Base-by-base conservation (phyloP, 2,113 vertebrate species). In the Leptobrachium leishanense region DNA sequence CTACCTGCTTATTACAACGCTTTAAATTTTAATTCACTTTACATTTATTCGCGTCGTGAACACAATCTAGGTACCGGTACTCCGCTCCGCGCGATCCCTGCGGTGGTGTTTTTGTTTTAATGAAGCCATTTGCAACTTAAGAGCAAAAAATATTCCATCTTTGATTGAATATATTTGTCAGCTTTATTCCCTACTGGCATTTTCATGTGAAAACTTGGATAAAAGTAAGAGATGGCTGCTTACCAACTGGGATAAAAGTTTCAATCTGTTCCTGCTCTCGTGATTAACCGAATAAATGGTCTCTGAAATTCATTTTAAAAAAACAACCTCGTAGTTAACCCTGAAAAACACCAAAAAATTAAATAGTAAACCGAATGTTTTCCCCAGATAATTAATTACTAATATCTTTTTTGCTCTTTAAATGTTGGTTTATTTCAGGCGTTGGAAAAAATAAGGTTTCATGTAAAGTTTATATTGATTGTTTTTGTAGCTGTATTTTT, bases 1-100 rank as follows among this genome's bases (percentile, higher is more conserved):
- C 95, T 98, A 98, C 97, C 97, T 99, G 97, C 94, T 92, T 95
- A 87, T 92, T 95, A 87, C 85, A 94, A 95, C 95, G 90, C 94
- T 95, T 99, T 98, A 98, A 98, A 97, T 92, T 98, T 98, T 97
- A 97, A 99, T 98, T 98, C 94, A 95, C 92, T 96, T 94, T 97
- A 96, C 96, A 98, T 99, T 98, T 98, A 96, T 95, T 89, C 76
- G 66, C 93, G 94, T 96, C 96, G 97, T 97, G 98, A 98, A 98
- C 96, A 98, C 93, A 94, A 95, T 96, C 97, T 96, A 96, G 95
- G 94, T 95, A 94, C 93, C 94, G 90, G 92, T 92, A 89, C 91
- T 95, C 89, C 93, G 90, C 93, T 96, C 94, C 91, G 92, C 91
- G 90, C 85, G 92, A 91, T 98, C 96, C 96, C 96, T 90, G 88